Percentiles rank a stretch among this genome's conserved stretches.
phyloP scores from a whole-genome alignment of 2,888 invertebrate genomes.

The Hipparchia sbordonii region DNA sequence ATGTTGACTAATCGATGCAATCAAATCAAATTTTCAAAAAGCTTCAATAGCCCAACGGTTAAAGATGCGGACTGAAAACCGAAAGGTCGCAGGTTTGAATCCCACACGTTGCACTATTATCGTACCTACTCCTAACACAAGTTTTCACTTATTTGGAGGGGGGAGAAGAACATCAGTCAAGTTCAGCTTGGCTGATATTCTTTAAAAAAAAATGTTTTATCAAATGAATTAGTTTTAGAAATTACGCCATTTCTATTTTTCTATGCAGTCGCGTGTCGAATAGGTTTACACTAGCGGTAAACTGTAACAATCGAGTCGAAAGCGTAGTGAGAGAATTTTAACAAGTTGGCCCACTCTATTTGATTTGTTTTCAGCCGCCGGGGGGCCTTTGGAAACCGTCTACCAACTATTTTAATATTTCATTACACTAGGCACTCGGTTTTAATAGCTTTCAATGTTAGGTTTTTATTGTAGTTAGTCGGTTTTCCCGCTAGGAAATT shows the following conservation, averaged over 20 bases:
- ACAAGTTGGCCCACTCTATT: slow-evolving; percentile 54
- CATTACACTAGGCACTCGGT: slow-evolving; percentile 57
- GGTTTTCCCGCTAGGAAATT: slow-evolving; percentile 45
- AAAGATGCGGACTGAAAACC: no score
- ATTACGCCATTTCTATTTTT: not conserved
- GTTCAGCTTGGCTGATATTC: no score
- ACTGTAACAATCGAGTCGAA: slow-evolving; percentile 42
- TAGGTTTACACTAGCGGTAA: slow-evolving; percentile 35
- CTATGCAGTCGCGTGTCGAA: slow-evolving; percentile 37
- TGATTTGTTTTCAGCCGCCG: slow-evolving; percentile 54
- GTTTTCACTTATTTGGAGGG: no score
- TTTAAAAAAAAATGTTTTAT: no score
- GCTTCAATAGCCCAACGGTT: no score
- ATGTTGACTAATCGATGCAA: not conserved
- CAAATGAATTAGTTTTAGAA: no score
- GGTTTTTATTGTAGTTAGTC: slow-evolving; percentile 59
- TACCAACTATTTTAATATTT: slow-evolving; percentile 64
- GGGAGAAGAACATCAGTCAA: no score
- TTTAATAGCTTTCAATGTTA: slow-evolving; percentile 60
- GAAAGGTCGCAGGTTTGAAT: no score
- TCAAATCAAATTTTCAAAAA: no score
- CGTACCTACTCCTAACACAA: no score
- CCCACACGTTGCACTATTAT: no score
- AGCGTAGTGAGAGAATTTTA: slow-evolving; percentile 51
- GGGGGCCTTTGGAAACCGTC: slow-evolving; percentile 44